Base-by-base conservation (phyloP, 2,888 invertebrate genomes). In the Nycteola revayana region DNA sequence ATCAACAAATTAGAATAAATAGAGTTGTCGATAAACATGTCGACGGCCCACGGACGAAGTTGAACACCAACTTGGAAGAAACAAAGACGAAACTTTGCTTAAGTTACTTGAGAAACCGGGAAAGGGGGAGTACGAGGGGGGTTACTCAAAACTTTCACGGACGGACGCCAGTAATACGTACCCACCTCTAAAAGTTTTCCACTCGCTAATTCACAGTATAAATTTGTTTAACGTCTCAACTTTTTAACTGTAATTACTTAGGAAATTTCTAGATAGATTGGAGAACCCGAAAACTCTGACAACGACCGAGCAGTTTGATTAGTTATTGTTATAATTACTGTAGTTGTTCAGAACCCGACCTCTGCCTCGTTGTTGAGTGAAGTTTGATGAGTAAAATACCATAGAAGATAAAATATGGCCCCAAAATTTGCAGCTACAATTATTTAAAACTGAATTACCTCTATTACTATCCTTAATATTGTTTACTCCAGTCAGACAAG, bases 161-260 rank as follows among this genome's bases (percentile, higher is more conserved):
- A 73, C 66, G 75, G 75, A 75, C 77, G 73, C 59, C 67, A 66
- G 75, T 74, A 65, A 77, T 75, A 74, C 79, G 67, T 76, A 78
- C n/a, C n/a, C n/a, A n/a, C 67, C 72, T 71, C 51, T 58, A 49
- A 43, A 75, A 80, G 67, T 80, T 78, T 75, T 67, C 69, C 74
- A 76, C 81, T 84, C 79, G 71, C 83, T 87, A 85, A 87, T 87
- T 85, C 79, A 66, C 67, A 82, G 81, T 85, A 86, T 87, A 88
- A 87, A 87, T 87, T 87, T 86, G 84, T 85, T 86, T 86, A 84
- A 88, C 83, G 86, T 84, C 80, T 74, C 74, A 85, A 87, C 86
- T 87, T 88, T 85, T 86, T 80, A 86, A 83, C 84, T 78, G 79
- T 85, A 84, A 87, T 86, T 85, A 85, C 82, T 75, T 69, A 71